phyloP scores from a whole-genome alignment of 23 tunicate genomes.

The Trididemnum miniatum region DNA sequence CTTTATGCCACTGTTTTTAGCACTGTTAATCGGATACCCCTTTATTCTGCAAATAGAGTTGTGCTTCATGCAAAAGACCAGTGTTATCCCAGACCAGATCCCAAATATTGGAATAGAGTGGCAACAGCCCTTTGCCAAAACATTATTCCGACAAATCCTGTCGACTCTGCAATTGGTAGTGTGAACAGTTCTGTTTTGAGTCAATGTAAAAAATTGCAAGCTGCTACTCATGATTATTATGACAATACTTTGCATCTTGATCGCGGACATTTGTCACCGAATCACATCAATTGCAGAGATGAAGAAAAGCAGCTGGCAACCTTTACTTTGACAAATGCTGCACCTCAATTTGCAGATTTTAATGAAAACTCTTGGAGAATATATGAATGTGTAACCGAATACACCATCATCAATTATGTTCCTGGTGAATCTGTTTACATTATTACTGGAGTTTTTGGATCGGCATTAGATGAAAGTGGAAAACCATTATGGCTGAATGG shows the following conservation, averaged over 20 bases:
- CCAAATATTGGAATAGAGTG: conserved; percentile 57
- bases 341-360: conserved; percentile 86
- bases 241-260: conserved; percentile 63
- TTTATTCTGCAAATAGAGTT: conserved; percentile 76
- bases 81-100: conserved; percentile 51
- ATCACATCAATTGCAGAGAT: conserved; percentile 73
- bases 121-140: conserved; percentile 49
- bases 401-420: conserved; percentile 49
- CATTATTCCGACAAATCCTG: conserved; percentile 26
- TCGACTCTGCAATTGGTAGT: conserved; percentile 47
- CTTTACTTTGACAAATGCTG: conserved; percentile 96
- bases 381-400: conserved; percentile 80
- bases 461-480: conserved; percentile 51
- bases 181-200: conserved; percentile 13
- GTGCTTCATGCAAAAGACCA: conserved; percentile 16
- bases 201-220: conserved; percentile 64
- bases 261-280: conserved; percentile 91
- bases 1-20: conserved; percentile 70
- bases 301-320: conserved; percentile 63
- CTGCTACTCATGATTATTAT: conserved; percentile 66
- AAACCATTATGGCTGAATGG: conserved; percentile 69
- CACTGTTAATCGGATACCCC: conserved; percentile 55
- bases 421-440: conserved; percentile 75
- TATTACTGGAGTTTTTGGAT: conserved; percentile 88
- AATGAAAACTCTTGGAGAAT: conserved; percentile 78